Evolutionary conservation across 2,888 invertebrate species (phyloP), one percentile per base, ranked within the genome.

Genomic region (Seladonia tumulorum): DNA sequence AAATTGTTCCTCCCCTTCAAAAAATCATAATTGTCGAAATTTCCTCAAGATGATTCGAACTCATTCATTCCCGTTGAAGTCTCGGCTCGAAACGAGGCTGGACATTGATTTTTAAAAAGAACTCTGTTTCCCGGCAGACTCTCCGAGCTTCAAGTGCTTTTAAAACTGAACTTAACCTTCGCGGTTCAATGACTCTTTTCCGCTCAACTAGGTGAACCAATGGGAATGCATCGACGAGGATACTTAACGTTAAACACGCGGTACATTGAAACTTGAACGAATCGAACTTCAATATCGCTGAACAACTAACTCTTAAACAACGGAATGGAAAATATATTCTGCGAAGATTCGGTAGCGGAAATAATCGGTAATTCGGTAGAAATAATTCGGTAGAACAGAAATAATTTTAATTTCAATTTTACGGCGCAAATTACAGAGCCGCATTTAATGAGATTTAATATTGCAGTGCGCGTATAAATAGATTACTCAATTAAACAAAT

Each of bases 101-200:
- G 18, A 39, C 29, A 68, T 68, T 22, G 39, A 39, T 39, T 68
- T 68, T 39, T n/a, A 39, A 39, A 68, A 35, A 22, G 12, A 39
- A 68, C n/a, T n/a, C n/a, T 39, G 5, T 39, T 68, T 42, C 39
- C 22, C 12, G 39, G 8, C 22, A 22, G 68, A 39, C 39, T 10
- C 68, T 68, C 68, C 22, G n/a, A 3, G 22, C 10, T 68, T 22
- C 68, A 22, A 22, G 25, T 22, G 66, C 63, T 53, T 76, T 72
- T 76, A 60, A 79, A 45, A 29, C 47, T 47, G 39, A 83, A 73
- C 76, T 80, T 80, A 42, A 80, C 74, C 80, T 76, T 80, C 53
- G 35, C 80, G 72, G 76, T 80, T 47, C 83, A 80, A 14, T 47
- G 53, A 66, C 49, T 72, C 39, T 25, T 68, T 80, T 76, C 66